These are phyloP conservation scores for Marmota monax DNA, from an alignment of 2,113 vertebrate genomes.

Conservation along the genomic window DNA sequence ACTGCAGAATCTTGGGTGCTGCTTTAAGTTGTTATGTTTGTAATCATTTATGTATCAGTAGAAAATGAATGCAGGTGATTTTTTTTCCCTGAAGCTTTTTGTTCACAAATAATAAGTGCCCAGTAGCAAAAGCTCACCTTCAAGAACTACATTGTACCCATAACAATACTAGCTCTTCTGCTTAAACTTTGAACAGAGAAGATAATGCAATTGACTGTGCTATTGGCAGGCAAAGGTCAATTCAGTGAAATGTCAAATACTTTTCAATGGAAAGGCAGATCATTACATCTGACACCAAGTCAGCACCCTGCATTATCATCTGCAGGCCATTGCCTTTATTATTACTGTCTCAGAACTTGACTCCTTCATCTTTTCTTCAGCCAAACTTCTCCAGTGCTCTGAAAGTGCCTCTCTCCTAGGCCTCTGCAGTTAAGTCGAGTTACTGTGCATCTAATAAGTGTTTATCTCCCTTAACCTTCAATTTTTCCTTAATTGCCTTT, in stretches of 20 bases:
- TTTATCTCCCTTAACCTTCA: fast-evolving
- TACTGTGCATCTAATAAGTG: background rate
- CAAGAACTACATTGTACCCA: background rate
- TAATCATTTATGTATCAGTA: background rate
- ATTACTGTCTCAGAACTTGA: background rate
- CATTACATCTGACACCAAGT: constrained; percentile 47
- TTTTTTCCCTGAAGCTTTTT: background rate
- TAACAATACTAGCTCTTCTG: constrained; percentile 67
- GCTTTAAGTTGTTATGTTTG: background rate
- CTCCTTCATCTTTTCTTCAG: background rate
- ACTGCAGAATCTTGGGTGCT: background rate
- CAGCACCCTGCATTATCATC: constrained; percentile 64
- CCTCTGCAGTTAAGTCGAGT: background rate
- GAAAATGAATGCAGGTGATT: background rate
- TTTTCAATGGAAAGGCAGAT: constrained; percentile 75
- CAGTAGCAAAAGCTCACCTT: constrained; percentile 13
- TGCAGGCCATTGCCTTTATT: constrained; percentile 13
- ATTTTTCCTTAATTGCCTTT: background rate
- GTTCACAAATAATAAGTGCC: background rate
- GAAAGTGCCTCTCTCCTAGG: background rate
- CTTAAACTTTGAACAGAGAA: constrained; percentile 74
- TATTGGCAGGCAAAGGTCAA: constrained; percentile 75
- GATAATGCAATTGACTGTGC: constrained; percentile 76
- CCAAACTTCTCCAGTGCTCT: background rate
- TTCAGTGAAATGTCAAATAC: constrained; percentile 56